These are phyloP conservation scores for Mesochorus sp. DNA, from an alignment of 2,888 invertebrate species.

Conservation along the genomic window DNA sequence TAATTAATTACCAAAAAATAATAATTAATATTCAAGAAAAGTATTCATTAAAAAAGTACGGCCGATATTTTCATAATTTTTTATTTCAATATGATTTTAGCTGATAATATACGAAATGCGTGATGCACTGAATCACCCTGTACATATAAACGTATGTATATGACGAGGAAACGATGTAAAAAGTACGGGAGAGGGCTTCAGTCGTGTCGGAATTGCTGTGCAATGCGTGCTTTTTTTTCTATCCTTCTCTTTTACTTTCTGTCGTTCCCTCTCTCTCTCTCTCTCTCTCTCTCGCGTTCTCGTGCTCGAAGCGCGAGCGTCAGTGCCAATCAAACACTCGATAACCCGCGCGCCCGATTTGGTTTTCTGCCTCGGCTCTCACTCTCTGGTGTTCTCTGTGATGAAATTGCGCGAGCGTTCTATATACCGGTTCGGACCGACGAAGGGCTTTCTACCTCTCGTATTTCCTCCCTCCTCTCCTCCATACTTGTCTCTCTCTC, in stretches of 20 bases:
- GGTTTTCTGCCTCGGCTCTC: constrained; percentile 42
- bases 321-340: constrained; percentile 56
- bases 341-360: constrained; percentile 51
- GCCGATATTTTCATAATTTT: no score
- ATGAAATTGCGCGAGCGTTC: constrained; percentile 42
- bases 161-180: constrained; percentile 15
- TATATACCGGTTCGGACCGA: constrained; percentile 6
- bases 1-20: no score
- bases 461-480: constrained; percentile 14
- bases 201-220: constrained; percentile 1
- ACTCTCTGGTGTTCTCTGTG: constrained; percentile 24
- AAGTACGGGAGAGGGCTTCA: constrained; percentile 5
- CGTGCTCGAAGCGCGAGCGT: constrained; percentile 16
- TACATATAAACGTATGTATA: constrained; percentile 7
- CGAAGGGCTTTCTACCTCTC: constrained; percentile 43
- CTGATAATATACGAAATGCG: no score
- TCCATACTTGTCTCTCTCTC: no score
- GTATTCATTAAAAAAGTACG: no score
- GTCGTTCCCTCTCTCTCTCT: neutral
- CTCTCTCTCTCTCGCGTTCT: neutral
- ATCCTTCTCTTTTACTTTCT: neutral
- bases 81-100: no score
- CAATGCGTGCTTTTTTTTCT: neutral
- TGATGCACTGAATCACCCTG: constrained; percentile 14
- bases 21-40: no score